A percentile compares a stretch with the other conserved stretches of the same genome.
phyloP scores from a whole-genome alignment of 2,797 vertebrate species.

The Eulemur albifrons region DNA sequence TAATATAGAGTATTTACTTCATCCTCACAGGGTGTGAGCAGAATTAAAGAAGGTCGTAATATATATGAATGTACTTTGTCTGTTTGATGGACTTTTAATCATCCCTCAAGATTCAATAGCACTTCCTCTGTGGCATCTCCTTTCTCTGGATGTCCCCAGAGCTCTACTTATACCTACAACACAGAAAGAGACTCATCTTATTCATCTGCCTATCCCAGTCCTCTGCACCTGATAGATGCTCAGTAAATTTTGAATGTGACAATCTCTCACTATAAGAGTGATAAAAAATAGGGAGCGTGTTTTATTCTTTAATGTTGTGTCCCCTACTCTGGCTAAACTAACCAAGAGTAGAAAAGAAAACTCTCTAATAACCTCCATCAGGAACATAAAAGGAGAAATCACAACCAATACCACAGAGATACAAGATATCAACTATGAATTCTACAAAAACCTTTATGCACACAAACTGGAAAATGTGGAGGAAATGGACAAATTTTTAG shows the following conservation, averaged over 20 bases:
- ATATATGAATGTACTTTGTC: not conserved
- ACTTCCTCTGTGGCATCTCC: too few species aligned
- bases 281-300: not conserved
- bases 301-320: not conserved
- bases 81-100: not conserved
- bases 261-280: not conserved
- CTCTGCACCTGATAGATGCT: not conserved
- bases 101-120: not conserved
- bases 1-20: not conserved
- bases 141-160: not conserved
- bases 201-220: not conserved
- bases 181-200: not conserved
- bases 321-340: not conserved
- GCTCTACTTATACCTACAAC: not conserved
- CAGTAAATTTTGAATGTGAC: not conserved
- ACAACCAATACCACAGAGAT: too few species aligned
- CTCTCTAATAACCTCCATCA: too few species aligned
- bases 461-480: too few species aligned
- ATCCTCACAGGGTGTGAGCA: not conserved
- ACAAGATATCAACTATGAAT: too few species aligned
- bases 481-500: too few species aligned
- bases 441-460: too few species aligned
- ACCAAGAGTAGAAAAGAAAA: too few species aligned
- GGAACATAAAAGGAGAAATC: too few species aligned
- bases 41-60: not conserved